These are phyloP conservation scores for Numenius phaeopus DNA, from an alignment of 2,797 vertebrate genomes.

Conservation along the genomic window DNA sequence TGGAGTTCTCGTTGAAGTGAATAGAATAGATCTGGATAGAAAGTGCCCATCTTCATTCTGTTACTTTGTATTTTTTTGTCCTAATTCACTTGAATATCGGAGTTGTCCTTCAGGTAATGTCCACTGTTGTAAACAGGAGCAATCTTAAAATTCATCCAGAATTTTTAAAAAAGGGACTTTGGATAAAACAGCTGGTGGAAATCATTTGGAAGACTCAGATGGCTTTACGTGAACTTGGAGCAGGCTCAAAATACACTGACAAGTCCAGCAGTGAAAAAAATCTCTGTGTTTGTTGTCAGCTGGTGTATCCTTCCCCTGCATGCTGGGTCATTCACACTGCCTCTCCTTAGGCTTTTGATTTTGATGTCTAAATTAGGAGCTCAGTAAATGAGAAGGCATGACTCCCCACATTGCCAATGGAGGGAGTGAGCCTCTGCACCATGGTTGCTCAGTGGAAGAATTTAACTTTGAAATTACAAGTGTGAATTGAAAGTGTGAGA, in stretches of 20 bases:
- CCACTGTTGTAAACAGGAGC: background rate
- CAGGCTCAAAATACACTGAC: background rate
- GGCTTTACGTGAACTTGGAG: background rate
- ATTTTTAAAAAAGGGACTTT: background rate
- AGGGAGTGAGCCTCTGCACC: accelerated
- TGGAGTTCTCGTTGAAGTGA: background rate
- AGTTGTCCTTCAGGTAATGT: background rate
- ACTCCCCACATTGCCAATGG: background rate
- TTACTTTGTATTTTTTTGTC: background rate
- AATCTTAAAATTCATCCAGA: background rate
- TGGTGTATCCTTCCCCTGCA: background rate
- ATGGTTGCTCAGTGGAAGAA: background rate
- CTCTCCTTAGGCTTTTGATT: background rate
- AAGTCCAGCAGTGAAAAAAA: background rate
- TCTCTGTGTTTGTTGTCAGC: background rate
- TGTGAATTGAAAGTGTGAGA: background rate
- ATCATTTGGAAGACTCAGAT: background rate
- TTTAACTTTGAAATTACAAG: background rate
- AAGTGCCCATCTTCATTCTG: background rate
- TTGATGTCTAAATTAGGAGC: background rate
- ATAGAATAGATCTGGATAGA: background rate
- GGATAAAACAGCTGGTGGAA: background rate
- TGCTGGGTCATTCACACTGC: background rate
- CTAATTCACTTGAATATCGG: background rate
- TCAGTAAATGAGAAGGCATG: background rate